Base-by-base conservation (phyloP, 2,888 invertebrate genomes). In the Apodemia zela region DNA sequence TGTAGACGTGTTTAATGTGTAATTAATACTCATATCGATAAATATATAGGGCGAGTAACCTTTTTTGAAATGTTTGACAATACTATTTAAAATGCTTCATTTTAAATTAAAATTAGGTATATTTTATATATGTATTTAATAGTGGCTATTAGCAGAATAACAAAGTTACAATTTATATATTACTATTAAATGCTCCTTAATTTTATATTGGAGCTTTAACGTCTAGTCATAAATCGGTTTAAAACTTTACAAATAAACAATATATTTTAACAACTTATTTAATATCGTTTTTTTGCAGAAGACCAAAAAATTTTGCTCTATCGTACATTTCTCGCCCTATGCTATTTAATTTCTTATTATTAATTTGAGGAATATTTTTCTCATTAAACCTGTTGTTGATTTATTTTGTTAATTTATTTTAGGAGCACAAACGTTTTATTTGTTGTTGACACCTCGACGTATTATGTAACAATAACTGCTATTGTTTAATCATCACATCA, bases 341-440 rank as follows among this genome's bases (percentile, higher is more conserved):
- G 76, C 79, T 77, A 72, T 76, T 76, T 38, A 17, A 42, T 58
- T 63, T 47, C 17, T 82, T 80, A 84, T 86, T 71, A 73, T 81
- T 84, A 82, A 76, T 80, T 75, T 83, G 81, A 75, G 73, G 75
- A 72, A 73, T 69, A 71, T 69, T 77, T 79, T 77, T 80, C 75
- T 75, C 76, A 79, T 84, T 78, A 79, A 82, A 84, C 82, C 76
- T 77, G 77, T 80, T 87, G 89, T 89, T 89, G 82, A 62, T 63
- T 88, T 86, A 78, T 85, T 87, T 87, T 89, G 89, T 89, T 90
- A 88, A 89, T 88, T 89, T 90, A 89, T 87, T 89, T 86, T 83
- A 87, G 84, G 77, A 80, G 89, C 91, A 91, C 91, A 89, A 86
- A 87, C 82, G 85, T 85, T 85, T 91, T 86, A 87, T 87, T 89